Percentiles rank a stretch among this genome's conserved stretches.
Evolutionary conservation across 2,113 vertebrate genomes (phyloP).

Genomic region (Otolemur garnettii): DNA sequence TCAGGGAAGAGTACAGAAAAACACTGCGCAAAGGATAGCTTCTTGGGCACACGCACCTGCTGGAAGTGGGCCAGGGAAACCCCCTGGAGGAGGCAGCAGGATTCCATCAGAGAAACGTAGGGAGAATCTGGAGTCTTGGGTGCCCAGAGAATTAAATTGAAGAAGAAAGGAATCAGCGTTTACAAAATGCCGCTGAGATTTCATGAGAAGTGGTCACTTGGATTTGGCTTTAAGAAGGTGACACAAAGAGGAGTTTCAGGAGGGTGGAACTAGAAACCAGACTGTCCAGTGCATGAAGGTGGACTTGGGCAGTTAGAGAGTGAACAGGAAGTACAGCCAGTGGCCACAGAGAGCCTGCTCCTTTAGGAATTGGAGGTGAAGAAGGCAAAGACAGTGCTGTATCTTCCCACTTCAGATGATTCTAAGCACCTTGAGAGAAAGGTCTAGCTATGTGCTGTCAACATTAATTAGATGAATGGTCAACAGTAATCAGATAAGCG

Average conservation of each 20-base stretch:
- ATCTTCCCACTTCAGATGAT: neutral
- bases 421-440: constrained; percentile 26
- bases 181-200: neutral
- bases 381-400: neutral
- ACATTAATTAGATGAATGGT: neutral
- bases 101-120: neutral
- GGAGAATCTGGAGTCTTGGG: neutral
- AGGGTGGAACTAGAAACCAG: neutral
- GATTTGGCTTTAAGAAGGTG: neutral
- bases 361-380: neutral
- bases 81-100: neutral
- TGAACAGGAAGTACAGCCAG: neutral
- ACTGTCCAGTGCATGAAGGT: neutral
- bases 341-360: neutral
- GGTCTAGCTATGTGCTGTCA: neutral
- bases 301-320: neutral
- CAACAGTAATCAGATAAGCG: neutral
- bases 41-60: neutral
- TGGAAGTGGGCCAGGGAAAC: neutral
- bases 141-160: neutral
- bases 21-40: neutral
- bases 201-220: neutral
- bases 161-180: neutral
- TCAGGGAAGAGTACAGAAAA: neutral
- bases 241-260: neutral